phyloP scores from a whole-genome alignment of 2,113 vertebrate species.

The Notothenia rossii region DNA sequence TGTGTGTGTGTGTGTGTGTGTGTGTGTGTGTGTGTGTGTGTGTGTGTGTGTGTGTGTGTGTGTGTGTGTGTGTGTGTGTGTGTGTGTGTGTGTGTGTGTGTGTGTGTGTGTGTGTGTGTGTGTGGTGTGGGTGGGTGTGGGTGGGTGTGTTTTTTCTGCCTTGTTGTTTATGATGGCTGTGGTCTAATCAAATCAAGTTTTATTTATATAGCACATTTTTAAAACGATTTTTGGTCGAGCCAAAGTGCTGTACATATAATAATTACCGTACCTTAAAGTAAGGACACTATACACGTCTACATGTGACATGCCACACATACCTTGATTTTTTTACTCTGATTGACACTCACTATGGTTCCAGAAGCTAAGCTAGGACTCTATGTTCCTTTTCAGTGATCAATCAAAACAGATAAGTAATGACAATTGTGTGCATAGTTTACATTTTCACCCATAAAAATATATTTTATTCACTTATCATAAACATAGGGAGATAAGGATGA shows the following conservation, averaged over 20 bases:
- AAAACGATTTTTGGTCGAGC: too few species aligned
- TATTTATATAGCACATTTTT: too few species aligned
- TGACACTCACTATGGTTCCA: slow-evolving; percentile 4
- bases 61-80: too few species aligned
- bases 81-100: neutral
- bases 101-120: neutral
- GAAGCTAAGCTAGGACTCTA: neutral
- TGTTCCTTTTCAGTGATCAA: neutral
- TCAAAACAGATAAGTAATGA: neutral
- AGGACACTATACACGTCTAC: neutral
- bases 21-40: neutral
- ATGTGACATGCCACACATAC: neutral
- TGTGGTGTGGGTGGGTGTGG: too few species aligned
- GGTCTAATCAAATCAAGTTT: too few species aligned
- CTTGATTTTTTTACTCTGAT: slow-evolving; percentile 18
- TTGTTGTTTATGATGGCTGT: neutral
- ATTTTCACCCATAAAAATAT: too few species aligned
- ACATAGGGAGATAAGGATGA: neutral
- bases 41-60: neutral
- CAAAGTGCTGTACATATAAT: too few species aligned
- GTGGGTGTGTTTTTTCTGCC: too few species aligned
- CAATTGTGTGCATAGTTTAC: neutral
- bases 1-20: neutral
- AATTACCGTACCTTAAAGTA: too few species aligned
- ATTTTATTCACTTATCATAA: too few species aligned